Evolutionary conservation across 2,797 vertebrate genomes (phyloP).

Genomic region (Pangasius djambal): DNA sequence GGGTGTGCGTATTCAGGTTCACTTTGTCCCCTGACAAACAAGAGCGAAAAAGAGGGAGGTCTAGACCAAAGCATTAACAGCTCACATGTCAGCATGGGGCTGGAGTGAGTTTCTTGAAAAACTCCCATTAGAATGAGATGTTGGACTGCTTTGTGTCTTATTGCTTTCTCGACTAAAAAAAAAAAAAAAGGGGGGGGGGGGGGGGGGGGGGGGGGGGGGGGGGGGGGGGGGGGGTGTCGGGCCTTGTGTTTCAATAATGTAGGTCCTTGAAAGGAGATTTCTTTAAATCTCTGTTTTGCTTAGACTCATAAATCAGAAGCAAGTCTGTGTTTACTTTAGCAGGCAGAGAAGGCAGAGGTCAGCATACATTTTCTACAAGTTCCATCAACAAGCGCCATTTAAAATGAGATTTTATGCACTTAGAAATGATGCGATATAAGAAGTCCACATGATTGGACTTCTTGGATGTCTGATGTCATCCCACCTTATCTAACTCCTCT

Average conservation of each 20-base stretch:
- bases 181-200: not conserved
- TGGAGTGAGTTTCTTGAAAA: conserved; percentile 2
- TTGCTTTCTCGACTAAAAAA: not conserved
- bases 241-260: not conserved
- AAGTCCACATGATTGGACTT: not conserved
- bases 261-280: not conserved
- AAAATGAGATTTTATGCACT: not conserved
- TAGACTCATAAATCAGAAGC: not conserved
- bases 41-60: not conserved
- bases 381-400: too few species aligned
- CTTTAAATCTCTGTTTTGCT: not conserved
- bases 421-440: too few species aligned
- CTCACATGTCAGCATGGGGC: not conserved
- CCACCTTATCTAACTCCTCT: not conserved
- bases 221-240: too few species aligned
- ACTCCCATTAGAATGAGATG: not conserved
- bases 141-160: not conserved
- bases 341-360: not conserved
- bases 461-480: too few species aligned
- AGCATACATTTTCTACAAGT: not conserved
- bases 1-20: conserved; percentile 11
- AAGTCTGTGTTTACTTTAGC: not conserved
- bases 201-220: too few species aligned
- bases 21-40: conserved; percentile 15
- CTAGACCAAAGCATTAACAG: not conserved